These are phyloP conservation scores for Halesus radiatus DNA, from an alignment of 1,140 invertebrate genomes.

Conservation along the genomic window DNA sequence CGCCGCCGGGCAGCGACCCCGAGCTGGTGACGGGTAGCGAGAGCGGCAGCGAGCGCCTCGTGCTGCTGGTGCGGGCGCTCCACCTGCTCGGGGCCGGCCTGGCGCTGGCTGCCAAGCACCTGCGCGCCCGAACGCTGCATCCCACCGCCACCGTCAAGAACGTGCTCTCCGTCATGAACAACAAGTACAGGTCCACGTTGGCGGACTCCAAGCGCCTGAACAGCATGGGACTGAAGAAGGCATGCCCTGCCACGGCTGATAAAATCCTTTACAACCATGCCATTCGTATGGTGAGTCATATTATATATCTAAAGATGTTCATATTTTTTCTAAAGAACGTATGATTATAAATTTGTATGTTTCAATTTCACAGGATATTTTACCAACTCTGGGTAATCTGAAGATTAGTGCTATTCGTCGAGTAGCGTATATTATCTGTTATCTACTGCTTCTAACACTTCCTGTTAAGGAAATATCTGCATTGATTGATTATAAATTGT, in stretches of 20 bases:
- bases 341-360: too few species aligned
- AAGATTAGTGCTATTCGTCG: too few species aligned
- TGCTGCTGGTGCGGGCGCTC: constrained; percentile 89
- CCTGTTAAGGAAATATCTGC: too few species aligned
- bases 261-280: constrained; percentile 96
- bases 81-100: constrained; percentile 94
- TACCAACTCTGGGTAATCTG: too few species aligned
- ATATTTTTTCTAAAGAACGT: too few species aligned
- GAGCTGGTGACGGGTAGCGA: constrained; percentile 61
- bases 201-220: constrained; percentile 91
- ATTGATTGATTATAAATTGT: too few species aligned
- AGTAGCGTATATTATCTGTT: too few species aligned
- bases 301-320: too few species aligned
- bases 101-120: constrained; percentile 89
- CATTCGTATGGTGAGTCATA: constrained; percentile 87
- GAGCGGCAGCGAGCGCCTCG: constrained; percentile 85
- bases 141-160: constrained; percentile 92
- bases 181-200: constrained; percentile 89
- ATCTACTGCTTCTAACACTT: too few species aligned
- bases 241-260: constrained; percentile 88
- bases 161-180: constrained; percentile 89
- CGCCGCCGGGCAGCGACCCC: constrained; percentile 15
- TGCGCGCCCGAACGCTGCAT: constrained; percentile 86
- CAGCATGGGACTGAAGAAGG: constrained; percentile 78
- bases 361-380: too few species aligned